A percentile compares a stretch with the other conserved stretches of the same genome.
These are phyloP conservation scores for Hypsopygia costalis DNA, from an alignment of 2,888 invertebrate species.

Conservation along the genomic window DNA sequence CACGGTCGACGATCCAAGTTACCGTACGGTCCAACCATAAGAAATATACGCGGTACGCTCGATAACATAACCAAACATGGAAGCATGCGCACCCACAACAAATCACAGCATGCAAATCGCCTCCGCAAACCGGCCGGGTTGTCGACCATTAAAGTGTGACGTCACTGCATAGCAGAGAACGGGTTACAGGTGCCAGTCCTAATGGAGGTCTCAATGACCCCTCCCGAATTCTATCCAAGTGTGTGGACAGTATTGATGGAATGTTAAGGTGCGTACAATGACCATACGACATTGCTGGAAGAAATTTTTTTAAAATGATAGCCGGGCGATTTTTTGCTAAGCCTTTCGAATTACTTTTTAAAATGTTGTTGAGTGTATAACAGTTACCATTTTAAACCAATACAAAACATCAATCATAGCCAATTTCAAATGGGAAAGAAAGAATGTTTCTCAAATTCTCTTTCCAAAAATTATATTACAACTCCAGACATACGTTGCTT, in stretches of 20 bases:
- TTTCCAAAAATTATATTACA: too few relatives aligned
- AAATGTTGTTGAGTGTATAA: too few relatives aligned
- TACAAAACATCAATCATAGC: too few relatives aligned
- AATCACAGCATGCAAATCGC: conserved; percentile 44
- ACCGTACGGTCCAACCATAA: conserved; percentile 70
- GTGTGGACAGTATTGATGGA: neutral
- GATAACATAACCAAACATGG: conserved; percentile 54
- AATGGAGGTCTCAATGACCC: conserved; percentile 44
- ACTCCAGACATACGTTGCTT: too few relatives aligned
- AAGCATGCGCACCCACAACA: conserved; percentile 37
- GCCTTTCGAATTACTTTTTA: too few relatives aligned
- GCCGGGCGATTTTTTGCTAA: too few relatives aligned
- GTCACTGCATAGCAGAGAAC: conserved; percentile 64
- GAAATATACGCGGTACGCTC: conserved; percentile 61
- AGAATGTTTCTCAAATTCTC: too few relatives aligned
- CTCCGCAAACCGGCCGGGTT: conserved; percentile 46
- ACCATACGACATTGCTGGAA: too few relatives aligned
- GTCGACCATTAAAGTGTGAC: conserved; percentile 53
- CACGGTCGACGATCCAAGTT: conserved; percentile 69
- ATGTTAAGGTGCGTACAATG: too few relatives aligned
- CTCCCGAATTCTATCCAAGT: conserved; percentile 30
- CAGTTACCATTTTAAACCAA: too few relatives aligned
- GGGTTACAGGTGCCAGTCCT: conserved; percentile 61
- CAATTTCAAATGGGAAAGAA: too few relatives aligned
- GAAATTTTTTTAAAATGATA: too few relatives aligned